A percentile compares a stretch with the other conserved stretches of the same genome.
Evolutionary conservation across 2,888 invertebrate genomes (phyloP).

Genomic region (Drosophila mimica): DNA sequence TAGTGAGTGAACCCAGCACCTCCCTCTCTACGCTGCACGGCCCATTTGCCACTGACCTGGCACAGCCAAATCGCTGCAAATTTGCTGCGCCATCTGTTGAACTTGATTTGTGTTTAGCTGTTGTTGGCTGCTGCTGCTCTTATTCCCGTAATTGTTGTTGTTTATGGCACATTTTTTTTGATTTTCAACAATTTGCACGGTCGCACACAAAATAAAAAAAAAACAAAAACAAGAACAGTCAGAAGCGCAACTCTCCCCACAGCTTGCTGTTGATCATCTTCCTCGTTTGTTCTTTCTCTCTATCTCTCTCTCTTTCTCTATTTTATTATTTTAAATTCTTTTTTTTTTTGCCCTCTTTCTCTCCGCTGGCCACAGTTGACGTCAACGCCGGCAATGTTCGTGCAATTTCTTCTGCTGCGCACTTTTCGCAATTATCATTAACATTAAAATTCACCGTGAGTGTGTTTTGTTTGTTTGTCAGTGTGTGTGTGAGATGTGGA

Average conservation of each 20-base stretch:
- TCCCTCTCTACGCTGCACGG: neutral
- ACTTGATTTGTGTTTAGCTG: conserved; percentile 57
- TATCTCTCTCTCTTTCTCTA: neutral
- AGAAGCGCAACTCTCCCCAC: conserved; percentile 38
- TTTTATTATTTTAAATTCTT: conserved; percentile 4
- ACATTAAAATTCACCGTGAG: conserved; percentile 55
- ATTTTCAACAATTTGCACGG: conserved; percentile 56
- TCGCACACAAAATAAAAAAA: conserved; percentile 27
- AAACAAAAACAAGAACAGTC: conserved; percentile 27
- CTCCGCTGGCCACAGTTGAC: conserved; percentile 46
- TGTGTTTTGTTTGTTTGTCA: conserved; percentile 5
- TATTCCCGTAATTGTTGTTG: conserved; percentile 30
- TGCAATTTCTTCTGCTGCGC: conserved; percentile 73
- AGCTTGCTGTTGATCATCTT: conserved; percentile 29
- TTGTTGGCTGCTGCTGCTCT: conserved; percentile 14
- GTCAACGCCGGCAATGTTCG: conserved; percentile 56
- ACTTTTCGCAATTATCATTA: conserved; percentile 69
- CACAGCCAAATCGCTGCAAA: conserved; percentile 59
- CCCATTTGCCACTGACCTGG: conserved; percentile 20
- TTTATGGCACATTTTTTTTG: conserved; percentile 54
- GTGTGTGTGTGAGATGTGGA: conserved; percentile 32
- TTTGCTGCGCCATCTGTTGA: conserved; percentile 70
- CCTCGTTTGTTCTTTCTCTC: conserved; percentile 13
- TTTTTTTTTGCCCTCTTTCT: conserved; percentile 16
- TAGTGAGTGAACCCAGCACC: conserved; percentile 17